These are phyloP conservation scores for Pogonophryne albipinna DNA, from an alignment of 2,797 vertebrate species.

Conservation along the genomic window DNA sequence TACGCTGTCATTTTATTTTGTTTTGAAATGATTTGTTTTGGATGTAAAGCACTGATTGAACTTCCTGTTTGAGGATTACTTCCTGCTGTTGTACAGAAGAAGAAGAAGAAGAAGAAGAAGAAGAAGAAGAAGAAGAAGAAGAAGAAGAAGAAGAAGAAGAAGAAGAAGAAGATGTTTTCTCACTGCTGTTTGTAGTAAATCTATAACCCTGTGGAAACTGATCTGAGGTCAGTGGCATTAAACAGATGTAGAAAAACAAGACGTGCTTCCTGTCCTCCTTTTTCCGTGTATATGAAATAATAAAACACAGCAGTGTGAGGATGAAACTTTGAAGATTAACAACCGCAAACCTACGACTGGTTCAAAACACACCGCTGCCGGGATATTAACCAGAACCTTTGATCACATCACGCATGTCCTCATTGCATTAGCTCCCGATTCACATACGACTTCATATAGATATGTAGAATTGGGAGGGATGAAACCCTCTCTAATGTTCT, in stretches of 20 bases:
- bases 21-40: background rate
- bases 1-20: constrained; percentile 26
- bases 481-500: no score
- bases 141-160: background rate
- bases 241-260: background rate
- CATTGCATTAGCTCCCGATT: no score
- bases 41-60: constrained; percentile 14
- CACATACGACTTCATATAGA: no score
- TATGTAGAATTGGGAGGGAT: no score
- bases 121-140: constrained; percentile 9
- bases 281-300: background rate
- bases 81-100: constrained; percentile 32
- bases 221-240: constrained; percentile 20
- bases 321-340: no score
- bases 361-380: no score
- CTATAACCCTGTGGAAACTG: constrained; percentile 19
- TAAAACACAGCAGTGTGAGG: no score
- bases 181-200: constrained; percentile 26
- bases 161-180: background rate
- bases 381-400: no score
- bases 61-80: constrained; percentile 17
- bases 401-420: no score
- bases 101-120: constrained; percentile 7
- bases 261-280: background rate
- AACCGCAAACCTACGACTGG: no score